Evolutionary conservation across 2,888 invertebrate genomes (phyloP).

Genomic region (Drosophila pegasa): DNA sequence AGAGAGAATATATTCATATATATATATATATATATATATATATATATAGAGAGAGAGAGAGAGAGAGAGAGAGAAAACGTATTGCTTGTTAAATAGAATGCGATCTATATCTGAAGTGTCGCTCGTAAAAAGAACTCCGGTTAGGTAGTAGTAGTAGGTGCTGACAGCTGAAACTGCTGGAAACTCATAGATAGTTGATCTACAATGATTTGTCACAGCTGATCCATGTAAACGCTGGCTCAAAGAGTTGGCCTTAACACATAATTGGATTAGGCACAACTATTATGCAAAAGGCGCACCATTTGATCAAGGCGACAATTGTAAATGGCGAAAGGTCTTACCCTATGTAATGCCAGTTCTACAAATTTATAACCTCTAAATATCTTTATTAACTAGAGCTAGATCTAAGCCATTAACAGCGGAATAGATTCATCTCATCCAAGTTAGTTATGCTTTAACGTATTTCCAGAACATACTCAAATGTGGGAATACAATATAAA

Average conservation of each 20-base stretch:
- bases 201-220: slow-evolving; percentile 20
- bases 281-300: slow-evolving; percentile 4
- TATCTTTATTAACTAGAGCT: neutral
- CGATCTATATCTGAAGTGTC: slow-evolving; percentile 63
- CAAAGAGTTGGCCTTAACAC: slow-evolving; percentile 5
- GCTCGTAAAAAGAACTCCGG: slow-evolving; percentile 36
- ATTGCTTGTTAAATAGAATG: slow-evolving; percentile 10
- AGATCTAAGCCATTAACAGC: neutral
- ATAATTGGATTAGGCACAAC: slow-evolving; percentile 13
- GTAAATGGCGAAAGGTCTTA: neutral
- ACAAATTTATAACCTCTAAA: neutral
- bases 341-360: neutral
- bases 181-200: slow-evolving; percentile 8
- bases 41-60: too few relatives aligned
- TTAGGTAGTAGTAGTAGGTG: slow-evolving; percentile 10
- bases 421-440: neutral
- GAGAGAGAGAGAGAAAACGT: neutral
- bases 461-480: neutral
- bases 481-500: neutral
- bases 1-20: too few relatives aligned
- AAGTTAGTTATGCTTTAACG: neutral
- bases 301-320: neutral
- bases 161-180: slow-evolving; percentile 26
- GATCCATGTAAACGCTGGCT: neutral
- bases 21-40: too few relatives aligned